Conservation (phyloP, 2,888 invertebrate genomes). For the Conomelus anceps region DNA sequence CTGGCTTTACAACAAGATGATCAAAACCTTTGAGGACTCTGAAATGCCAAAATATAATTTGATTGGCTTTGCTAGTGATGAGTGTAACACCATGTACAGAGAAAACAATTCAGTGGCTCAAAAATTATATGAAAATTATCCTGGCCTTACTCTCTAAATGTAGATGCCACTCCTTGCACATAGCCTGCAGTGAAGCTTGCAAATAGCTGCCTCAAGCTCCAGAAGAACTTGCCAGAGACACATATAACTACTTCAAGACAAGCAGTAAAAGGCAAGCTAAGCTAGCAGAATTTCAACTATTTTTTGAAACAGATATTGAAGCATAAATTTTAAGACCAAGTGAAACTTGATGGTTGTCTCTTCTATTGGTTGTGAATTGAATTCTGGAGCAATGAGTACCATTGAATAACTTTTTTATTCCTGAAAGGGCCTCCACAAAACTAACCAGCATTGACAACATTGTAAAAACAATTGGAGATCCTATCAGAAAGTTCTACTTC, state of each 20-base stretch:
- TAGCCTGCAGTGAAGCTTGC: conserved; percentile 38
- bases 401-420: not conserved
- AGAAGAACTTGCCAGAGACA: conserved; percentile 37
- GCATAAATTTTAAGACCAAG: conserved; percentile 34
- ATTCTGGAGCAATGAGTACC: conserved; percentile 12
- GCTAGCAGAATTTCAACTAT: conserved; percentile 32
- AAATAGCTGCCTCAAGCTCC: conserved; percentile 36
- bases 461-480: not conserved
- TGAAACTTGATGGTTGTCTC: conserved; percentile 36
- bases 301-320: conserved; percentile 30
- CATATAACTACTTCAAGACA: conserved; percentile 35
- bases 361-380: conserved; percentile 1
- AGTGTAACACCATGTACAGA: conserved; percentile 39
- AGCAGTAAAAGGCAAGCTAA: conserved; percentile 30
- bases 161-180: conserved; percentile 38
- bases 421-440: too few relatives aligned
- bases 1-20: conserved; percentile 30
- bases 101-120: conserved; percentile 37
- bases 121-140: conserved; percentile 34
- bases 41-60: conserved; percentile 37
- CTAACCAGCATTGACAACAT: too few relatives aligned
- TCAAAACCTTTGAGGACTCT: conserved; percentile 26
- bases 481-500: not conserved
- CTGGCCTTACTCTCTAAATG: conserved; percentile 37
- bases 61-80: conserved; percentile 40